A percentile compares a stretch with the other conserved stretches of the same genome.
phyloP scores from a whole-genome alignment of 2,113 vertebrate species.

The Thinocorus orbignyianus region DNA sequence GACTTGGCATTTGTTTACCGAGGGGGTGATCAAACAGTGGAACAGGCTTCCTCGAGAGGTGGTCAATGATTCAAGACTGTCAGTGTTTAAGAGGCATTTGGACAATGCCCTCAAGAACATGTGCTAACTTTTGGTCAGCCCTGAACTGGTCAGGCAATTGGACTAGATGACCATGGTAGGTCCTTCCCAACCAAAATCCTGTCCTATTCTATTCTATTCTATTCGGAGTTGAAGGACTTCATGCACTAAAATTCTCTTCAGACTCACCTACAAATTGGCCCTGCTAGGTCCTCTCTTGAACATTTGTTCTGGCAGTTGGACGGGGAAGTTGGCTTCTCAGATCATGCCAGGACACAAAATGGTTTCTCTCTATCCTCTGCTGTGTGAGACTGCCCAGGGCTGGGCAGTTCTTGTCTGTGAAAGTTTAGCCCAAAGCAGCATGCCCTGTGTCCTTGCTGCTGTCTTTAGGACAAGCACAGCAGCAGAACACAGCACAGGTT shows the following conservation, averaged over 20 bases:
- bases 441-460: background rate
- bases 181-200: background rate
- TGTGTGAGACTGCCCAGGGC: background rate
- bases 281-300: no score
- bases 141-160: background rate
- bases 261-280: background rate
- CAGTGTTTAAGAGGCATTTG: background rate
- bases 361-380: background rate
- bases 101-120: background rate
- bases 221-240: background rate
- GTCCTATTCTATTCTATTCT: background rate
- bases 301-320: accelerated
- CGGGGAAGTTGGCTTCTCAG: background rate
- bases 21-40: background rate
- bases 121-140: background rate
- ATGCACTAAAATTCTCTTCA: background rate
- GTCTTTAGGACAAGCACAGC: background rate
- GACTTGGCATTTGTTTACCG: background rate
- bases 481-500: accelerated
- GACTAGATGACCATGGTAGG: background rate
- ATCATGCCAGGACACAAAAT: background rate
- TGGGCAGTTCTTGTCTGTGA: background rate
- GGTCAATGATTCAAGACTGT: background rate
- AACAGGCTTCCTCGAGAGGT: background rate
- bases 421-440: accelerated